Percentiles rank a stretch among this genome's conserved stretches.
phyloP scores from a whole-genome alignment of 2,888 invertebrate genomes.

The Tetragonula carbonaria region DNA sequence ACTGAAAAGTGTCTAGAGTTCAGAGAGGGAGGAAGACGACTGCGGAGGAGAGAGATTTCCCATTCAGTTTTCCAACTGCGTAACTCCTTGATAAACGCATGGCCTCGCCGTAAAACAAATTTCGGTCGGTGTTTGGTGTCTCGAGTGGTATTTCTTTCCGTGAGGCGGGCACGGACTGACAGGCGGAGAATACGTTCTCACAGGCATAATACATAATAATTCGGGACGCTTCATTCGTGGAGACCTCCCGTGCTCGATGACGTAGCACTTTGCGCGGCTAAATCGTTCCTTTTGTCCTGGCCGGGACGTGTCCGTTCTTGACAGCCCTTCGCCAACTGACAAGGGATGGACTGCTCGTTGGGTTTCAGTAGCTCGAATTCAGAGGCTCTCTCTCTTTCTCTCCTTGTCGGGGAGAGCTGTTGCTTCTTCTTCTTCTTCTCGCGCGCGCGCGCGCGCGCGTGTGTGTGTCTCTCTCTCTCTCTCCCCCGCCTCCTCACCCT shows the following conservation, averaged over 20 bases:
- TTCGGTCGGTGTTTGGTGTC: slow-evolving; percentile 61
- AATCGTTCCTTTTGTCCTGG: slow-evolving; percentile 77
- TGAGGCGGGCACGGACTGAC: slow-evolving; percentile 49
- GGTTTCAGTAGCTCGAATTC: slow-evolving; percentile 75
- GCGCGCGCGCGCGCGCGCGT: background rate
- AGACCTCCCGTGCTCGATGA: slow-evolving; percentile 81
- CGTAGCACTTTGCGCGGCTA: slow-evolving; percentile 75
- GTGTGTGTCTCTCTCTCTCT: background rate
- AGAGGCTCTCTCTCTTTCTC: slow-evolving; percentile 24
- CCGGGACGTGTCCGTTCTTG: slow-evolving; percentile 68
- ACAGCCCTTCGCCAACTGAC: slow-evolving; percentile 72
- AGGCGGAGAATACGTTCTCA: slow-evolving; percentile 66
- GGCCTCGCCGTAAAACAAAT: slow-evolving; percentile 65
- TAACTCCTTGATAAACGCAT: background rate
- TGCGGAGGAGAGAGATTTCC: background rate
- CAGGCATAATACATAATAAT: slow-evolving; percentile 73
- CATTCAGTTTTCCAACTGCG: background rate
- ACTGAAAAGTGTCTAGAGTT: too few species aligned
- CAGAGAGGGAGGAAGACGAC: too few species aligned
- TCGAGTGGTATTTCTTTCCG: slow-evolving; percentile 69
- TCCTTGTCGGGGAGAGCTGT: background rate
- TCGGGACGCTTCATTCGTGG: slow-evolving; percentile 71
- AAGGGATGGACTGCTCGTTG: slow-evolving; percentile 68
- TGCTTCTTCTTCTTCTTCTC: background rate
- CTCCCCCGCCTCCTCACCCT: background rate